Conservation (phyloP, 2,888 invertebrate genomes). For the Drosophila cyrtoloma region DNA sequence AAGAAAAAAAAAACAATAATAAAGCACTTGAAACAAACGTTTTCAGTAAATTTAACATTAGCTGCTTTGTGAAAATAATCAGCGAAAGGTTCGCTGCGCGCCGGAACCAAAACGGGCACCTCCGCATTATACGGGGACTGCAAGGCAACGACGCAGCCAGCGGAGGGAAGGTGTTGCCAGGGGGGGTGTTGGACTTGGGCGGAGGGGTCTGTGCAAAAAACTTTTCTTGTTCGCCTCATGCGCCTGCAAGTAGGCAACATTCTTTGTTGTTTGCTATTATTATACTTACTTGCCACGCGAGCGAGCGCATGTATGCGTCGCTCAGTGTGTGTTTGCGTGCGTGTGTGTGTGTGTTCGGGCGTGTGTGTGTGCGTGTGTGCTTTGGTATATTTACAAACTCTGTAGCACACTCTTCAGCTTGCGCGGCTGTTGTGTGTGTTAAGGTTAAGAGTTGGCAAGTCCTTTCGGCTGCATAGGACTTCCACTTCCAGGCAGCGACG, state of each 20-base stretch:
- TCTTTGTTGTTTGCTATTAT: constrained; percentile 68
- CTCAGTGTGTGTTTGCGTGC: constrained; percentile 14
- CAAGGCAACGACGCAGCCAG: neutral
- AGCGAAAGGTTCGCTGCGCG: constrained; percentile 48
- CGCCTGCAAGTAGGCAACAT: constrained; percentile 76
- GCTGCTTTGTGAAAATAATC: constrained; percentile 78
- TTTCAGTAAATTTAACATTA: constrained; percentile 82
- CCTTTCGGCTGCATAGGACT: constrained; percentile 57
- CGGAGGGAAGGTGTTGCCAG: neutral
- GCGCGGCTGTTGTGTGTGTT: constrained; percentile 80
- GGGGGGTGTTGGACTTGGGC: neutral
- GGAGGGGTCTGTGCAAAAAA: constrained; percentile 45
- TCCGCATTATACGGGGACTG: neutral
- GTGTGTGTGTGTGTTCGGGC: constrained; percentile 12
- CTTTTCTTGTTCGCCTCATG: constrained; percentile 58
- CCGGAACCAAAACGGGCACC: constrained; percentile 34
- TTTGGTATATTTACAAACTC: constrained; percentile 70
- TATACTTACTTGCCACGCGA: constrained; percentile 58
- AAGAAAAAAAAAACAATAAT: constrained; percentile 60
- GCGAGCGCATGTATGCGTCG: constrained; percentile 21
- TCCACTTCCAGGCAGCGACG: constrained; percentile 36
- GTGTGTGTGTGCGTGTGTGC: constrained; percentile 20
- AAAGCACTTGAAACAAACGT: constrained; percentile 82
- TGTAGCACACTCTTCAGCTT: constrained; percentile 71
- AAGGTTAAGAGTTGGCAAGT: constrained; percentile 70